Conservation (phyloP, 2,113 vertebrate species). For the Antennarius striatus region DNA sequence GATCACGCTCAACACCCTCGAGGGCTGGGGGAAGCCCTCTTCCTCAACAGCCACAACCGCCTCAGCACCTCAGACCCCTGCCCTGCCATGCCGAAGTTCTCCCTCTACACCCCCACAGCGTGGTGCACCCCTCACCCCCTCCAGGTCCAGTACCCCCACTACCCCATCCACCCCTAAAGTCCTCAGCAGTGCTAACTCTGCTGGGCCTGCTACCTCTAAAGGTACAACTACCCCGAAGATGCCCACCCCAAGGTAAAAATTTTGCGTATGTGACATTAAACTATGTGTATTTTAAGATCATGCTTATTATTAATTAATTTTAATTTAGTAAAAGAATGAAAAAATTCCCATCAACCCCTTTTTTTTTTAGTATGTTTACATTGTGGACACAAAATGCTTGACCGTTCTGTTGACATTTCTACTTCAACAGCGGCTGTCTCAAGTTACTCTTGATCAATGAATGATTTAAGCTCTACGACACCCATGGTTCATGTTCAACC, state of each 20-base stretch:
- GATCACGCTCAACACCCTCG: conserved; percentile 89
- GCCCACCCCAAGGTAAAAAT: conserved; percentile 84
- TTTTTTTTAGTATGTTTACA: too few species aligned
- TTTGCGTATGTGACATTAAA: too few species aligned
- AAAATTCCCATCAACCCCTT: too few species aligned
- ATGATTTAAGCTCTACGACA: too few species aligned
- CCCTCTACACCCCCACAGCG: conserved; percentile 49
- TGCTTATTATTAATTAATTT: too few species aligned
- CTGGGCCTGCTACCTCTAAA: conserved; percentile 58
- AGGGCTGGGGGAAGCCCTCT: conserved; percentile 87
- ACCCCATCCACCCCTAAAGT: conserved; percentile 62
- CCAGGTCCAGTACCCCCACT: conserved; percentile 22
- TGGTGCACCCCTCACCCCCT: conserved; percentile 33
- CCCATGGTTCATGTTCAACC: too few species aligned
- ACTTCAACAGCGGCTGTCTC: too few species aligned
- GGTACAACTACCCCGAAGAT: conserved; percentile 64
- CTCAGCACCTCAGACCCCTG: conserved; percentile 31
- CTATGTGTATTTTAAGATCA: too few species aligned
- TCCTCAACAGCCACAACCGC: conserved; percentile 50
- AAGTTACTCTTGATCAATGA: too few species aligned
- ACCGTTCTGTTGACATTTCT: too few species aligned
- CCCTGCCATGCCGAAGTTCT: conserved; percentile 44
- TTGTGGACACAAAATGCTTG: too few species aligned
- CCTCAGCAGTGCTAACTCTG: conserved; percentile 22
- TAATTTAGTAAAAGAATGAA: too few species aligned